These are phyloP conservation scores for Tachuris rubrigastra DNA, from an alignment of 2,113 vertebrate genomes.

Conservation along the genomic window DNA sequence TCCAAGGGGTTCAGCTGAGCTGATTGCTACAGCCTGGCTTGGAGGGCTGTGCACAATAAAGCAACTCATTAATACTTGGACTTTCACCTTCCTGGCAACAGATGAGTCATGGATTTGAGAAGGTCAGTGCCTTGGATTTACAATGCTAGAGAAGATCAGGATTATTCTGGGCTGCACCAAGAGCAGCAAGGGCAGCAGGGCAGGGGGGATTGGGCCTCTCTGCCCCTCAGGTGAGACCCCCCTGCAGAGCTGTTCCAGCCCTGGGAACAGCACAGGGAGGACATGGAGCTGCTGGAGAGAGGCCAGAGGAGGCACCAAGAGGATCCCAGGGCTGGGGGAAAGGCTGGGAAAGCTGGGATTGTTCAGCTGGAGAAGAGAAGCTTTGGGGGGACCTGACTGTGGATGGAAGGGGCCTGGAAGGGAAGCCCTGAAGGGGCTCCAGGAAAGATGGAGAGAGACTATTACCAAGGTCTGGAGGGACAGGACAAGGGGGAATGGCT, in stretches of 20 bases:
- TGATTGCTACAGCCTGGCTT: background rate
- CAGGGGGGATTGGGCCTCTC: background rate
- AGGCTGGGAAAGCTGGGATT: background rate
- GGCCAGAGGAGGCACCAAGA: background rate
- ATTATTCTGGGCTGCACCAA: background rate
- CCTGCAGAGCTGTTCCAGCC: background rate
- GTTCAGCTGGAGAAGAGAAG: background rate
- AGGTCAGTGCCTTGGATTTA: background rate
- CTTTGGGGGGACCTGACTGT: background rate
- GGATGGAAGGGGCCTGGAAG: background rate
- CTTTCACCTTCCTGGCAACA: constrained; percentile 17
- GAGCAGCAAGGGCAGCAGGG: accelerated
- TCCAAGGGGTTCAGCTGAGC: constrained; percentile 2
- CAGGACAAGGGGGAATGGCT: background rate
- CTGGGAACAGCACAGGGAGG: background rate
- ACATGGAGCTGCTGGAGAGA: background rate
- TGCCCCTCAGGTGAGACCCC: background rate
- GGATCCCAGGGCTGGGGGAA: background rate
- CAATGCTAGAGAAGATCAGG: background rate
- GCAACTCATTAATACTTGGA: background rate
- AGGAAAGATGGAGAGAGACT: background rate
- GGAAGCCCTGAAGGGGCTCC: background rate
- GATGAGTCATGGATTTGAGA: background rate
- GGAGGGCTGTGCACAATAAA: background rate
- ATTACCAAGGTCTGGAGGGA: background rate